Evolutionary conservation across 2,797 vertebrate species (phyloP), one percentile per base, ranked within the genome.

Genomic region (Taeniopygia guttata): DNA sequence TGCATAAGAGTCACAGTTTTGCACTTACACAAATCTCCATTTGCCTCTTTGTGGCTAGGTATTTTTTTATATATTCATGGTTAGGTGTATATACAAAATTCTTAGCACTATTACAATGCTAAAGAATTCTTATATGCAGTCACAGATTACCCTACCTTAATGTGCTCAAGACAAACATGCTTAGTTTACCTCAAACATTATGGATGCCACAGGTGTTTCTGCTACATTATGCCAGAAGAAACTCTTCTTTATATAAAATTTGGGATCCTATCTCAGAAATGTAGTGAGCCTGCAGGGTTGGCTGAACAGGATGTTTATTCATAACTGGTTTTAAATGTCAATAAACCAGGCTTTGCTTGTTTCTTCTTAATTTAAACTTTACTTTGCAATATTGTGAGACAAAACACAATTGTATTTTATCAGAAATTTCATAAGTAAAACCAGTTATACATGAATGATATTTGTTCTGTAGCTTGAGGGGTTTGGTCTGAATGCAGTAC

Each of bases 321-420:
- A 0, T 60, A 87, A 77, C 19, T 84, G 29, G 7, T 52, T 93
- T 89, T 56, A 91, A 85, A 92, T 46, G 23, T 56, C 81, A 93
- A 7, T 80, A 59, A 92, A 88, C 15, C 7, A 67, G 32, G 1
- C 5, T 87, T 90, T 76, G 3, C 48, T 90, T 74, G 15, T 54
- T 91, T 93, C 84, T 19, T 29, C 54, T 81, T 76, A 52, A 85
- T 80, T 92, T 83, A 89, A 80, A 45, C 22, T 94, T 94, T 93
- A 63, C 23, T 85, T 77, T 26, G 19, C 6, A 48, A 20, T 69
- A 40, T 36, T 66, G 22, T 38, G 63, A 82, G 40, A 54, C 17
- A 51, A 79, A 93, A 66, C 42, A 34, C 27, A 89, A 79, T 69
- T 56, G 20, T 38, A 34, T 62, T 90, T 25, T 82, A 73, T 70